Conservation (phyloP, 2,888 invertebrate genomes). For the Brachypalpus laphriformis region DNA sequence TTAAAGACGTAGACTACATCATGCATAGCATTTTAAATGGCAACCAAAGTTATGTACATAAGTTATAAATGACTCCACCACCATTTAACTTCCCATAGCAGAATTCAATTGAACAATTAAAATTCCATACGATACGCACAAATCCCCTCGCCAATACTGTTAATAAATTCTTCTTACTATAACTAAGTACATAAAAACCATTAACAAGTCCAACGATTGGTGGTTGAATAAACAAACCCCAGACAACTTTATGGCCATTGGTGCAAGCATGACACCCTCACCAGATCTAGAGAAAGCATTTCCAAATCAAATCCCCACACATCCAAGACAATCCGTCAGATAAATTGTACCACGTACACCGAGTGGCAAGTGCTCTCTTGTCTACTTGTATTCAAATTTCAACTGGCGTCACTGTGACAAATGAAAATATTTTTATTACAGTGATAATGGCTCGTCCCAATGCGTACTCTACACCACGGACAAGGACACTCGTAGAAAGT, state of each 20-base stretch:
- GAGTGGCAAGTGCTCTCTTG: constrained; percentile 30
- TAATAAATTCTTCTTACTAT: constrained; percentile 30
- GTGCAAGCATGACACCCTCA: not conserved
- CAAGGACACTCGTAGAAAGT: constrained; percentile 11
- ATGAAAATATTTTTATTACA: constrained; percentile 74
- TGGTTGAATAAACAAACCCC: constrained; percentile 42
- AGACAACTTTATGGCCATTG: constrained; percentile 30
- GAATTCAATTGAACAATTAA: constrained; percentile 38
- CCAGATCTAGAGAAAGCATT: not conserved
- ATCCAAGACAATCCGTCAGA: constrained; percentile 49
- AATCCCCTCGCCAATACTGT: not conserved
- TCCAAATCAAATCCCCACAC: constrained; percentile 35
- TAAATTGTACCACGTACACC: constrained; percentile 60
- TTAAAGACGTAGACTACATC: no score
- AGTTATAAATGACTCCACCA: not conserved
- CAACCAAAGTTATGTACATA: no score
- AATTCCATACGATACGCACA: constrained; percentile 28
- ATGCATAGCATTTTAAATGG: no score
- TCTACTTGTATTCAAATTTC: constrained; percentile 62
- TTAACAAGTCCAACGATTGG: constrained; percentile 40
- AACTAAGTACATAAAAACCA: constrained; percentile 19
- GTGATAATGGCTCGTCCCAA: constrained; percentile 68
- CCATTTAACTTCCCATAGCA: not conserved
- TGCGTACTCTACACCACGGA: constrained; percentile 35
- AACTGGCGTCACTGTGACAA: constrained; percentile 72